Percentiles rank a stretch among this genome's conserved stretches.
Evolutionary conservation across 37 sponge, comb jelly and placozoan species (phyloP).

Genomic region (Geodia barretti): DNA sequence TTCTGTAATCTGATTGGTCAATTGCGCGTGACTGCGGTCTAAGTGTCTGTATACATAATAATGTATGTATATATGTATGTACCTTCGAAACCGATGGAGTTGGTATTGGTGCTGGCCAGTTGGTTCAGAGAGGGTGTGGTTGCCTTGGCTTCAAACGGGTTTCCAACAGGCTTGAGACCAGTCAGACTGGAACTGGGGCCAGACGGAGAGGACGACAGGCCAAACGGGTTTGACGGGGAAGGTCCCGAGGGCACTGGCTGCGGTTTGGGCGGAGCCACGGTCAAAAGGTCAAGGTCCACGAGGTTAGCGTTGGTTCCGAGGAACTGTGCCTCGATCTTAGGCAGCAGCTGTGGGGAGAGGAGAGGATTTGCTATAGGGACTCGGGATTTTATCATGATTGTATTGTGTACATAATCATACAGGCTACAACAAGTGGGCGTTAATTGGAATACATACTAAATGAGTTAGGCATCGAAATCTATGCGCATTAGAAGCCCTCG

Average conservation of each 20-base stretch:
- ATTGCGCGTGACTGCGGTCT: no score
- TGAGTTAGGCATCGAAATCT: neutral
- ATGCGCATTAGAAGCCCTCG: no score
- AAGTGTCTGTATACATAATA: no score
- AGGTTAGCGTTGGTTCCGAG: conserved; percentile 71
- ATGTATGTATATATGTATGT: no score
- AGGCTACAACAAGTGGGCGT: no score
- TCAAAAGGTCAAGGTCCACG: conserved; percentile 75
- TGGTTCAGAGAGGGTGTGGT: conserved; percentile 56
- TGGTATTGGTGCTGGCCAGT: conserved; percentile 9
- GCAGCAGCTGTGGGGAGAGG: conserved; percentile 5
- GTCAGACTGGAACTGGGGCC: neutral
- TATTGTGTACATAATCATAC: no score
- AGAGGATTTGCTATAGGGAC: neutral
- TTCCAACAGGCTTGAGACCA: neutral
- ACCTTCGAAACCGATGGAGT: no score
- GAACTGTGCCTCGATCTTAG: conserved; percentile 75
- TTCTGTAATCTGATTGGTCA: no score
- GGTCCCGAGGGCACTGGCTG: conserved; percentile 8
- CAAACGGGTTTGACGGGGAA: conserved; percentile 57
- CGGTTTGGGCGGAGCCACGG: conserved; percentile 22
- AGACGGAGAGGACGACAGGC: neutral
- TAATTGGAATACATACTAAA: neutral
- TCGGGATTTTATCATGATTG: no score
- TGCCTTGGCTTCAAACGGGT: conserved; percentile 64